A percentile compares a stretch with the other conserved stretches of the same genome.
These are phyloP conservation scores for Pangasius sanitwongsei DNA, from an alignment of 2,797 vertebrate species.

Conservation along the genomic window DNA sequence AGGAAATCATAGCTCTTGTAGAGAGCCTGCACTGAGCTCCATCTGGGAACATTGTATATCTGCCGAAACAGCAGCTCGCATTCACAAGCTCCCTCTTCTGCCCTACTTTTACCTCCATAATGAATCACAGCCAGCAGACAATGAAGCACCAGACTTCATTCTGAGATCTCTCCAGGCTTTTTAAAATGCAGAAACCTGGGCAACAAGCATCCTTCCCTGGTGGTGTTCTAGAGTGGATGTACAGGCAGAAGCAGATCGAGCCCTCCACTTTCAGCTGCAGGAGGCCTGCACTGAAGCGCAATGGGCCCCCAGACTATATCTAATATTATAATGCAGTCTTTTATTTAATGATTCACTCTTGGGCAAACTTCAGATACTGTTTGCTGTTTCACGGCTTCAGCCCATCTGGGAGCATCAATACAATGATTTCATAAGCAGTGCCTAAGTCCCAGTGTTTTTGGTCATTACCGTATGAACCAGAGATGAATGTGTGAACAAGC, in stretches of 20 bases:
- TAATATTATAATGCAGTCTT: background rate
- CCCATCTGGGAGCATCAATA: slow-evolving; percentile 12
- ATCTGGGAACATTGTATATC: slow-evolving; percentile 20
- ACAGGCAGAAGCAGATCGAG: background rate
- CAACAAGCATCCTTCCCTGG: background rate
- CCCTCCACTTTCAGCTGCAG: background rate
- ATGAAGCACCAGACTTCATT: background rate
- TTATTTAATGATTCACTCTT: background rate
- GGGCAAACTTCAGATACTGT: slow-evolving; percentile 4
- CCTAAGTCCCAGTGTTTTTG: background rate
- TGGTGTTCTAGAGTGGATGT: background rate
- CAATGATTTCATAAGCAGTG: slow-evolving; percentile 22
- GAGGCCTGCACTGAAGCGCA: background rate
- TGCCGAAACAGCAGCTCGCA: background rate
- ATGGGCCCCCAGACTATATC: background rate
- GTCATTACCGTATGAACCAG: background rate
- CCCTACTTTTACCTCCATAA: slow-evolving; percentile 46
- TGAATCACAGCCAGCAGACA: slow-evolving; percentile 36
- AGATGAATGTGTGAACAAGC: background rate
- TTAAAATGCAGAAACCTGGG: slow-evolving; percentile 16
- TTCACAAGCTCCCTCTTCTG: background rate
- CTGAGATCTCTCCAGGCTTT: background rate
- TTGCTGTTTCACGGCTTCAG: background rate
- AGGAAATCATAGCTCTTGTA: slow-evolving; percentile 35
- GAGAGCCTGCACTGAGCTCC: slow-evolving; percentile 26